Percentiles rank a stretch among this genome's conserved stretches.
phyloP scores from a whole-genome alignment of 2,888 invertebrate species.

The Polydesmus complanatus region DNA sequence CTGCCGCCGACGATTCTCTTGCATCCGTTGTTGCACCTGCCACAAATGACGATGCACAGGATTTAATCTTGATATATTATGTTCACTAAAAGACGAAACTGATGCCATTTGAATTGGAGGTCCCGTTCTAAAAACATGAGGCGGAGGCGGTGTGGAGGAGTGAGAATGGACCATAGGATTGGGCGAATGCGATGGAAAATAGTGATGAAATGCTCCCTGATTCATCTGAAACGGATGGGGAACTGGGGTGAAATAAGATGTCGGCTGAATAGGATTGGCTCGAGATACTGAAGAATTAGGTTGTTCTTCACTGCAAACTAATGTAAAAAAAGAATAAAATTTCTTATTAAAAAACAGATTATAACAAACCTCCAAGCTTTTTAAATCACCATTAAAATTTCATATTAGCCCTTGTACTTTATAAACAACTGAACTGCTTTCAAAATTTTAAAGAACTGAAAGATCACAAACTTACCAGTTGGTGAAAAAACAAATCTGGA shows the following conservation, averaged over 20 bases:
- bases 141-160: slow-evolving; percentile 10
- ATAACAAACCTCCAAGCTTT: too few relatives aligned
- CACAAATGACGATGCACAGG: slow-evolving; percentile 59
- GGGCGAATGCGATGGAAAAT: slow-evolving; percentile 10
- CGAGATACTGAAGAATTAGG: not conserved
- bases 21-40: slow-evolving; percentile 55
- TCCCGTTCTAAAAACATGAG: slow-evolving; percentile 13
- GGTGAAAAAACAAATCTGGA: not conserved
- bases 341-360: too few relatives aligned
- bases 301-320: not conserved
- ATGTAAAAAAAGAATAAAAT: too few relatives aligned
- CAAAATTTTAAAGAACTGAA: too few relatives aligned
- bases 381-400: too few relatives aligned
- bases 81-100: slow-evolving; percentile 2
- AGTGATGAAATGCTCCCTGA: slow-evolving; percentile 15
- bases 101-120: slow-evolving; percentile 1
- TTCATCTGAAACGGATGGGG: slow-evolving; percentile 1
- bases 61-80: slow-evolving; percentile 42
- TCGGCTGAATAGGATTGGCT: not conserved
- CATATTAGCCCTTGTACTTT: too few relatives aligned
- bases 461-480: not conserved
- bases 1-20: slow-evolving; percentile 42
- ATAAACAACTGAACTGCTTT: too few relatives aligned
- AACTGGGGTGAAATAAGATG: slow-evolving; percentile 5
- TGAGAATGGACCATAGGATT: not conserved